These are phyloP conservation scores for Rousettus madagascariensis DNA, from an alignment of 2,797 vertebrate species.

Conservation along the genomic window DNA sequence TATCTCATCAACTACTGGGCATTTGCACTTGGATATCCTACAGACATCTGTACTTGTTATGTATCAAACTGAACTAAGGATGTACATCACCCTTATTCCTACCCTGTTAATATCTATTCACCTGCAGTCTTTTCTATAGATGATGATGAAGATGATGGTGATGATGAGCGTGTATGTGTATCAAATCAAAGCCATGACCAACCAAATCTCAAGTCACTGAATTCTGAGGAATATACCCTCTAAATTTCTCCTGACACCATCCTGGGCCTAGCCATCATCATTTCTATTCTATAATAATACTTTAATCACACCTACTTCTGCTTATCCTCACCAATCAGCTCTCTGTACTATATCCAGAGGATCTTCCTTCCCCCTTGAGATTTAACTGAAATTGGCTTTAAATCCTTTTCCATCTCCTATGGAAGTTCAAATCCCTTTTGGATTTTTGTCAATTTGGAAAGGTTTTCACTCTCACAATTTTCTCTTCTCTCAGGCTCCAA, in stretches of 20 bases:
- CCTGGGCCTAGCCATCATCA: no score
- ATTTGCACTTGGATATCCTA: background rate
- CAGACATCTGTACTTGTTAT: background rate
- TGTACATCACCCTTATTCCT: background rate
- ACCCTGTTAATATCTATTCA: background rate
- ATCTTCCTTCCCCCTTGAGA: background rate
- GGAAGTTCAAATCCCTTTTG: background rate
- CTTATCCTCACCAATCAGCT: background rate
- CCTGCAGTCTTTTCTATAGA: background rate
- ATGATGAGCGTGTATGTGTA: background rate
- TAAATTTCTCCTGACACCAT: background rate
- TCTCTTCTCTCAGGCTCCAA: background rate
- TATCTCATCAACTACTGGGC: no score
- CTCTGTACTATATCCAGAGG: background rate
- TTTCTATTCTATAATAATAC: background rate
- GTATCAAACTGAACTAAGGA: background rate
- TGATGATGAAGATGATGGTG: background rate
- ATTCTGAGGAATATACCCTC: background rate
- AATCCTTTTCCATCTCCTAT: background rate
- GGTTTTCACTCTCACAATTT: background rate
- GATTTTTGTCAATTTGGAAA: background rate
- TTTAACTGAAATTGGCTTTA: background rate
- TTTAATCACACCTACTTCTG: background rate
- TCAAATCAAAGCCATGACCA: background rate
- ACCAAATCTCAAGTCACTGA: background rate